Evolutionary conservation across 2,888 invertebrate species (phyloP).

Genomic region (Agriopis leucophaearia): DNA sequence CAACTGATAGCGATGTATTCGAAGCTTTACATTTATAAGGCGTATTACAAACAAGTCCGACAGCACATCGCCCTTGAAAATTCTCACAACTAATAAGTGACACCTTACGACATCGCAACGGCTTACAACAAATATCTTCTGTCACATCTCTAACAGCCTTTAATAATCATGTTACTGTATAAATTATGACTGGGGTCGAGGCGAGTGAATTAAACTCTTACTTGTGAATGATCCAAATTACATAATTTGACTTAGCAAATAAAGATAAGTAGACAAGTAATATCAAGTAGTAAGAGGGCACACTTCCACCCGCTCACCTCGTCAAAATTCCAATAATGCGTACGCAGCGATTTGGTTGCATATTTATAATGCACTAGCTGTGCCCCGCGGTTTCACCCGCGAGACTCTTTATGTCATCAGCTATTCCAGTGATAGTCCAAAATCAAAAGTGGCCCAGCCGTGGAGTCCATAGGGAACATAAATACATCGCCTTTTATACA

Average conservation of each 20-base stretch:
- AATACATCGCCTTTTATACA: too few relatives aligned
- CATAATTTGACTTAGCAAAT: slow-evolving; percentile 1
- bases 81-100: slow-evolving; percentile 65
- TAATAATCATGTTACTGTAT: slow-evolving; percentile 67
- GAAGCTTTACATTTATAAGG: slow-evolving; percentile 51
- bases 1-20: neutral
- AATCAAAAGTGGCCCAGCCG: too few relatives aligned
- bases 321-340: too few relatives aligned
- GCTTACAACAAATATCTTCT: slow-evolving; percentile 71
- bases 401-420: too few relatives aligned
- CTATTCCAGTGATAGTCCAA: too few relatives aligned
- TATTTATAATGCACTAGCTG: too few relatives aligned
- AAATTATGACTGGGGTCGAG: slow-evolving; percentile 50
- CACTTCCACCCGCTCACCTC: too few relatives aligned
- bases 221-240: slow-evolving; percentile 5
- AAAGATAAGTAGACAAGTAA: neutral
- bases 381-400: too few relatives aligned
- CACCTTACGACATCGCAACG: slow-evolving; percentile 67
- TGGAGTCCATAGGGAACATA: too few relatives aligned
- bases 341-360: too few relatives aligned
- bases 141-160: slow-evolving; percentile 65
- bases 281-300: too few relatives aligned
- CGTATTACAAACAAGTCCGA: slow-evolving; percentile 69
- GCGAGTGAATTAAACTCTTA: slow-evolving; percentile 12
- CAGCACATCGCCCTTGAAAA: slow-evolving; percentile 71